Conservation (phyloP, 2,888 invertebrate species). For the Osmoderma eremita region DNA sequence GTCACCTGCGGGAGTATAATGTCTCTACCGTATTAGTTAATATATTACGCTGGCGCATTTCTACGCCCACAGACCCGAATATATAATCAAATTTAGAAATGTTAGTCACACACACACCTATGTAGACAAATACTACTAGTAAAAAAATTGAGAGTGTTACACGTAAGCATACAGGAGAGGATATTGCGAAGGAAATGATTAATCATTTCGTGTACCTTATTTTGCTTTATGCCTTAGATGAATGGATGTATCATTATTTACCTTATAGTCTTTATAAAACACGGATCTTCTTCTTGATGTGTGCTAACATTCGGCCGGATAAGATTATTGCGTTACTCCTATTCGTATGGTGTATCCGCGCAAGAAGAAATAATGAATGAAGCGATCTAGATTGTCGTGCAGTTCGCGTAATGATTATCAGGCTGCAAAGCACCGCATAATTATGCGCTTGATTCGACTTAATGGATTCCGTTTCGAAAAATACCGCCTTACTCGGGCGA, state of each 20-base stretch:
- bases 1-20: constrained; percentile 21
- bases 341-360: no score
- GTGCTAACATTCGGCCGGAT: no score
- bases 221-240: no score
- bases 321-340: no score
- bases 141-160: constrained; percentile 2
- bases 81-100: constrained; percentile 26
- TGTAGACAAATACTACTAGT: neutral
- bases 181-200: constrained; percentile 12
- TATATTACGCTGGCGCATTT: constrained; percentile 7
- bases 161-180: neutral
- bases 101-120: constrained; percentile 20
- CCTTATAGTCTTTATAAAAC: no score
- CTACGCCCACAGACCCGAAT: constrained; percentile 22
- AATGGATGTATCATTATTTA: no score
- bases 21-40: constrained; percentile 1
- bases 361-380: no score
- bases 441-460: constrained; percentile 30
- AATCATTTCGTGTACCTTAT: neutral
- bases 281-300: no score
- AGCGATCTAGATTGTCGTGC: no score
- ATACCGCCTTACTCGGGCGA: constrained; percentile 14
- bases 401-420: no score
- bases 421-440: neutral
- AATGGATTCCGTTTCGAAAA: constrained; percentile 34